Evolutionary conservation across 2,888 invertebrate species (phyloP), one percentile per base, ranked within the genome.

Genomic region (Morpho helenor): DNA sequence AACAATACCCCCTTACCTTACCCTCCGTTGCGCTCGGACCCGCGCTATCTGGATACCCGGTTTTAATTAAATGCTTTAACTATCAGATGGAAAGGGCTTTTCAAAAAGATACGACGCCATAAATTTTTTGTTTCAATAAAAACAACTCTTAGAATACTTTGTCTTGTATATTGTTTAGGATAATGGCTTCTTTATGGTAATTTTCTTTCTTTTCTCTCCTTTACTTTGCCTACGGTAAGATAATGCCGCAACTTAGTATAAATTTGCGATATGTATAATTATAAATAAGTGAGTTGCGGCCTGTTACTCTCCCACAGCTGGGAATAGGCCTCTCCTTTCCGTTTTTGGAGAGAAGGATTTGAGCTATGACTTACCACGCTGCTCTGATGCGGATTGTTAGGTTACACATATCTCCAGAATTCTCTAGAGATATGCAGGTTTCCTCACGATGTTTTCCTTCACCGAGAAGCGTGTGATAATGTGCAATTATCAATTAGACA

Each of bases 1-100:
- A 41, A 69, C 74, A 72, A 74, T 73, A 73, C 16, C n/a, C n/a
- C n/a, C 16, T 16, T 16, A 16, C 74, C 74, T 16, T n/a, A 7
- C 6, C 42, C 68, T 64, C 56, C 31, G 31, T 31, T 31, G 31
- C 68, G 68, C 68, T 64, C 64, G 66, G 68, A 65, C 56, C 49
- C 64, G 63, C 65, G 72, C 75, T 81, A 83, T 83, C 82, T 76
- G 64, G 60, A 70, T 74, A 68, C 67, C 68, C 68, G 22, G 66
- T 71, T 79, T 80, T 80, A 80, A 82, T 82, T 82, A 80, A 80
- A 75, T 70, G 70, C 73, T 75, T 72, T 70, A 75, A 76, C 76
- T 80, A 82, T 83, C 79, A 75, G 78, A 80, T 76, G 72, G 69
- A 65, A 69, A 57, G 66, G 65, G 64, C 67, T 67, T 69, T 70